Conservation (phyloP, 2,888 invertebrate genomes). For the Drosophila ustulata region DNA sequence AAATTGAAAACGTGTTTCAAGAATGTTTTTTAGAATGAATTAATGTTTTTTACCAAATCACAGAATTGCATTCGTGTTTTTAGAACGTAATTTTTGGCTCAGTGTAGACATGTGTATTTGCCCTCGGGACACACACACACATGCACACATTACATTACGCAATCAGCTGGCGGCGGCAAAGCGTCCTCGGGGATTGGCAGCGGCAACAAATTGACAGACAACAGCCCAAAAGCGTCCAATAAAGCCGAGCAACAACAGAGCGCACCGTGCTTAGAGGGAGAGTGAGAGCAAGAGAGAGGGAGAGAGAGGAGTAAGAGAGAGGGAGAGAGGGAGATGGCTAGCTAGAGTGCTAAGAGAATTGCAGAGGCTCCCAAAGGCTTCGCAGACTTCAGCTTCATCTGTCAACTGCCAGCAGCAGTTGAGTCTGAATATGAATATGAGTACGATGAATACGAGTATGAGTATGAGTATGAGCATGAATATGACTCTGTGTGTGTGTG, state of each 20-base stretch:
- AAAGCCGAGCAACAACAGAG: slow-evolving; percentile 11
- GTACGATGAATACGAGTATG: no score
- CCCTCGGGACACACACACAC: slow-evolving; percentile 2
- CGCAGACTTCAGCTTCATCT: slow-evolving; percentile 39
- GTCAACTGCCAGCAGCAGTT: slow-evolving; percentile 24
- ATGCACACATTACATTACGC: slow-evolving; percentile 45
- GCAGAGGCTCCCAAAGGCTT: slow-evolving; percentile 17
- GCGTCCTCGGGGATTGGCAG: slow-evolving; percentile 57
- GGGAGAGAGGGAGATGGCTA: neutral
- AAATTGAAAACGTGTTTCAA: no score
- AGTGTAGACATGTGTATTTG: no score
- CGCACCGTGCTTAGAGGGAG: slow-evolving; percentile 1
- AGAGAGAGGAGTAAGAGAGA: neutral
- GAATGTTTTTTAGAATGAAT: no score
- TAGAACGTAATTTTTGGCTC: no score
- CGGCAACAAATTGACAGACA: slow-evolving; percentile 61
- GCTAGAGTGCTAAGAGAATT: slow-evolving; percentile 5
- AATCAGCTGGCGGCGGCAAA: slow-evolving; percentile 57
- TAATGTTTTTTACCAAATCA: no score
- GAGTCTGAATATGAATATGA: neutral
- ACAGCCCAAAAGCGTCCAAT: slow-evolving; percentile 30
- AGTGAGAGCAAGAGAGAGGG: neutral
- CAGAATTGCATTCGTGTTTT: no score
- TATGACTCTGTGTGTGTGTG: slow-evolving; percentile 5
- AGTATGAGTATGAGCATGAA: neutral